A percentile compares a stretch with the other conserved stretches of the same genome.
phyloP scores from a whole-genome alignment of 1,140 invertebrate species.

The Manduca sexta region DNA sequence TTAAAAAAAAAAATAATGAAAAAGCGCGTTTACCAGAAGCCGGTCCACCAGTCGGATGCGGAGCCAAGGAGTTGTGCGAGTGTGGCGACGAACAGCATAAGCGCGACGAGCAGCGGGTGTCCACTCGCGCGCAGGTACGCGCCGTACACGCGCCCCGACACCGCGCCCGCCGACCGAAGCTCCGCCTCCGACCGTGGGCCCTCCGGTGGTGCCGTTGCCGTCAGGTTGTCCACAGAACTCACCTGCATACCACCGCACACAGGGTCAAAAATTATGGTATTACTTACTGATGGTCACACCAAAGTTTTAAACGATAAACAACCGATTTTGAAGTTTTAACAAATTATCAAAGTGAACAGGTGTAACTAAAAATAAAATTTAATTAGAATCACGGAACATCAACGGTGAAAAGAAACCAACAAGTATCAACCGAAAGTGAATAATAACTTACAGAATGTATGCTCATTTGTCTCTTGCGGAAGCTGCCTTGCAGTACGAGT shows the following conservation, averaged over 20 bases:
- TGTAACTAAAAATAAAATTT: too few species aligned
- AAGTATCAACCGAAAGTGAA: background rate
- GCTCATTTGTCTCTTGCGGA: conserved; percentile 66
- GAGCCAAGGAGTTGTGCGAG: conserved; percentile 78
- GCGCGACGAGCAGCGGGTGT: conserved; percentile 58
- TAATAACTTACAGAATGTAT: conserved; percentile 62
- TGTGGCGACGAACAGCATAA: conserved; percentile 72
- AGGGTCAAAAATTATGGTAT: too few species aligned
- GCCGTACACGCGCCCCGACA: conserved; percentile 74
- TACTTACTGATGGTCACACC: too few species aligned
- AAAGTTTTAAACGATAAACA: too few species aligned
- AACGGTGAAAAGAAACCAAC: too few species aligned
- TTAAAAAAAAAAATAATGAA: too few species aligned
- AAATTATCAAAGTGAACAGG: too few species aligned
- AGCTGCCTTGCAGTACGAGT: conserved; percentile 45
- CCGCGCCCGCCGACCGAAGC: conserved; percentile 71
- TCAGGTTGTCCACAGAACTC: conserved; percentile 75
- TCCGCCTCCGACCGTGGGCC: conserved; percentile 72
- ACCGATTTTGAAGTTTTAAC: too few species aligned
- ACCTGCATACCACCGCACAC: conserved; percentile 33
- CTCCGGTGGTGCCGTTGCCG: conserved; percentile 70
- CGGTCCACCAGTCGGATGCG: conserved; percentile 80
- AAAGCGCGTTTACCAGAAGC: conserved; percentile 76
- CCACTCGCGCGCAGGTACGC: conserved; percentile 78
- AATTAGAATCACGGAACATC: too few species aligned